Evolutionary conservation across 2,113 vertebrate species (phyloP), one percentile per base, ranked within the genome.

Genomic region (Odontesthes bonariensis): DNA sequence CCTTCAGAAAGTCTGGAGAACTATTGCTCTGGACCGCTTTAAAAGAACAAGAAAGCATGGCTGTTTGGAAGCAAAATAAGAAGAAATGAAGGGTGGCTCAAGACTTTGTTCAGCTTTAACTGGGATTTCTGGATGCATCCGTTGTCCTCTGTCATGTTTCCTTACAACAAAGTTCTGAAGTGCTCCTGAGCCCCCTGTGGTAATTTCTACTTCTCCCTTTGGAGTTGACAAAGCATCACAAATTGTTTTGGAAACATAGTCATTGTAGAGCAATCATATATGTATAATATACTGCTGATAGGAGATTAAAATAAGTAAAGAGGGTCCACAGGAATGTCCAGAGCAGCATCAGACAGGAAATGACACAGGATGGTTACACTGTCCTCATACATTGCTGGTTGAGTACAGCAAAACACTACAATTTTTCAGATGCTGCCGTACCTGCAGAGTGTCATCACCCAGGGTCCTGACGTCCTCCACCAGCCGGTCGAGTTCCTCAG

Each of bases 401-500:
- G 16, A 49, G 46, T 49, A 16, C 13, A 47, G 44, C 14, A 47
- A 13, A 55, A 32, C 35, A 38, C 10, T 38, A 7, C 5, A 17
- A 27, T 10, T 51, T 17, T 9, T 9, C 1, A 7, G 14, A 9
- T 40, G 33, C 57, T 49, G 31, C 32, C 16, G 19, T 86, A 95
- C 95, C 93, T 94, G 86, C 53, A 94, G 68, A 16, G 82, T 78
- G 33, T 86, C 86, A 3, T 94, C 92, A 0, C 92, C 94, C 35
- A 94, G 69, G 12, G 65, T 77, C 27, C 61, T 89, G 65, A 95
- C 94, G 7, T 95, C 94, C 9, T 94, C 89, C 74, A 95, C 63
- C 69, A 95, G 89, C 54, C 77, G 81, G 60, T 95, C 94, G 0
- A 95, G 88, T 70, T 95, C 94, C 20, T 95, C 93, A 0, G 44